A percentile compares a stretch with the other conserved stretches of the same genome.
Evolutionary conservation across 2,113 vertebrate species (phyloP).

Genomic region (Bucco capensis): DNA sequence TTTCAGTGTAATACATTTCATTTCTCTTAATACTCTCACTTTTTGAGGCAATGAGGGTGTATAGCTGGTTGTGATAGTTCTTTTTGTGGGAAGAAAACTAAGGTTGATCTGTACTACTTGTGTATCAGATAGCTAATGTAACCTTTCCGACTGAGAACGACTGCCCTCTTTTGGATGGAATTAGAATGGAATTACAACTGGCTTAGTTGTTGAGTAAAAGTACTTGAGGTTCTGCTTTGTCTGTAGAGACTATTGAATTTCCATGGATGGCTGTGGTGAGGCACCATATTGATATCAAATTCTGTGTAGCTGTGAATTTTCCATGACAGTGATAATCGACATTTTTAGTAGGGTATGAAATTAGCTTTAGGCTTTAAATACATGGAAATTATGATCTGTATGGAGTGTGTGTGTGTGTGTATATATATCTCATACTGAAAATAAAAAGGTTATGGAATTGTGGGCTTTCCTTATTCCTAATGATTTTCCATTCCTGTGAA

Average conservation of each 20-base stretch:
- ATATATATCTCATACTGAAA: neutral
- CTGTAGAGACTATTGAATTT: neutral
- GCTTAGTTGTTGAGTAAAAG: neutral
- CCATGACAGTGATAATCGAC: neutral
- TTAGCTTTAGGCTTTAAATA: neutral
- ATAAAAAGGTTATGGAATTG: neutral
- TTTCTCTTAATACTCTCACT: neutral
- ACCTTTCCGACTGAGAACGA: conserved; percentile 17
- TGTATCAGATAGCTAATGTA: neutral
- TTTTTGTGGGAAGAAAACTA: neutral
- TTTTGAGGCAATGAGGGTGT: neutral
- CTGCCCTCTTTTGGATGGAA: conserved; percentile 52
- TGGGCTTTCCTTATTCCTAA: neutral
- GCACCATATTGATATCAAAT: neutral
- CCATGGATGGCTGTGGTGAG: neutral
- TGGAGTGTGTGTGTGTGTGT: accelerated
- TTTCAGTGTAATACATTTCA: neutral
- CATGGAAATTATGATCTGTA: neutral
- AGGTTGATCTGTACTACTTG: neutral
- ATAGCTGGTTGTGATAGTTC: neutral
- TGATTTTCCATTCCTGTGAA: neutral
- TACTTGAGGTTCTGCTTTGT: neutral
- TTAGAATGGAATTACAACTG: neutral
- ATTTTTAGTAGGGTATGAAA: neutral
- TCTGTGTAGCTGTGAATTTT: neutral